These are phyloP conservation scores for Bhutanitis thaidina DNA, from an alignment of 2,888 invertebrate genomes.

Conservation along the genomic window DNA sequence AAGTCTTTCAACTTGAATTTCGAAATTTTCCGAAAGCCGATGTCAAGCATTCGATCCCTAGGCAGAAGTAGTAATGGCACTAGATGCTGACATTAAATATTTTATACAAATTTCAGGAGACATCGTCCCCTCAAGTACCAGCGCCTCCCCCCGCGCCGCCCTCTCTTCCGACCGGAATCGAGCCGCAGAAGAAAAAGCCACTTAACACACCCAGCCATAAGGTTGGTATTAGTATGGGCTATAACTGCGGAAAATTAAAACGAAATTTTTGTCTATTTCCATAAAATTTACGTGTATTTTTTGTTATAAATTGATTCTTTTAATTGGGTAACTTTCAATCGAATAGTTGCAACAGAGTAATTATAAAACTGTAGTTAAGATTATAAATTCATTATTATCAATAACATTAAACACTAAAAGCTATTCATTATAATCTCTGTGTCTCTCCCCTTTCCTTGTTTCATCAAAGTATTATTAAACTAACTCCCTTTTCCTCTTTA, in stretches of 20 bases:
- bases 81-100: not conserved
- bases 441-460: too few relatives aligned
- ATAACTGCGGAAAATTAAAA: not conserved
- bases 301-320: not conserved
- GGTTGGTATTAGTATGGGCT: conserved; percentile 39
- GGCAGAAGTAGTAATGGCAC: not conserved
- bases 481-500: conserved; percentile 27
- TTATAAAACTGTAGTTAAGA: too few relatives aligned
- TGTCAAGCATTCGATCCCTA: too few relatives aligned
- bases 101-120: conserved; percentile 58
- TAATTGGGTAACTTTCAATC: not conserved
- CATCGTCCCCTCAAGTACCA: conserved; percentile 72
- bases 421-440: too few relatives aligned
- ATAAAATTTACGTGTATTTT: not conserved
- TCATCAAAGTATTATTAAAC: too few relatives aligned
- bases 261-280: not conserved
- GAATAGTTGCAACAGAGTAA: too few relatives aligned
- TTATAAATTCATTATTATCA: too few relatives aligned
- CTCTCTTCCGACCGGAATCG: conserved; percentile 61
- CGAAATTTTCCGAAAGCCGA: too few relatives aligned
- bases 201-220: conserved; percentile 87
- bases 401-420: too few relatives aligned
- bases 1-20: too few relatives aligned
- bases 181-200: conserved; percentile 84
- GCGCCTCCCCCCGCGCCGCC: conserved; percentile 74